Evolutionary conservation across 92 coral and sea anemone species (phyloP), one percentile per base, ranked within the genome.

Genomic region (Palythoa caribaeorum): DNA sequence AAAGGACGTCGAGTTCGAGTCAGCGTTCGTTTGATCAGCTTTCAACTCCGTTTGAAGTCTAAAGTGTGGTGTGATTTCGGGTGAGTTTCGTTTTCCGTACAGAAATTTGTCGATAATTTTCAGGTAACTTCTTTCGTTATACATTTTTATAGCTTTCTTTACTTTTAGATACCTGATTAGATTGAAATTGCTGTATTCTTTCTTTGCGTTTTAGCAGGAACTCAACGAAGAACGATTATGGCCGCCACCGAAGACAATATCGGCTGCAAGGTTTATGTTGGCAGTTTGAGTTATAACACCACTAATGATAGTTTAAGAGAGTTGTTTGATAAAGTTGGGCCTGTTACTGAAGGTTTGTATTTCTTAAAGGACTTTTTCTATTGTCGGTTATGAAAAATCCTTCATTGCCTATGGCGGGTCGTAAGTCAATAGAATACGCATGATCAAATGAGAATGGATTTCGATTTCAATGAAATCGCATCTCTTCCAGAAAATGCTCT

Each of bases 271-370:
- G 60, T 79, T 39, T 79, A 79, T 62, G 84, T 79, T 36, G 84
- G 84, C 7, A 79, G 84, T 44, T 79, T 79, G 84, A 79, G 72
- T 62, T 79, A 79, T 1, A 60, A 62, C 9, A 79, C 84, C 37
- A 62, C 17, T 9, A n/a, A 59, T 9, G 55, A 79, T 4, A 16
- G 53, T 2, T 38, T 79, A 73, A 57, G 36, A 65, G 72, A 62
- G 13, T 79, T 59, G 60, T 79, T 79, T 44, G 84, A 79, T 16
- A n/a, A 59, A 39, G 73, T 59, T 6, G 84, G 84, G 11, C 73
- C 55, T 7, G 84, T 79, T 13, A 13, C 36, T 9, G 11, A 79
- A 14, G 84, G 84, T 79, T 35, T 60, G 71, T 79, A 10, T 59
- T 38, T 55, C 28, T n/a, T 6, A 63, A 63, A 63, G 28, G 21